Base-by-base conservation (phyloP, 2,888 invertebrate species). In the Dynastes hyllus region DNA sequence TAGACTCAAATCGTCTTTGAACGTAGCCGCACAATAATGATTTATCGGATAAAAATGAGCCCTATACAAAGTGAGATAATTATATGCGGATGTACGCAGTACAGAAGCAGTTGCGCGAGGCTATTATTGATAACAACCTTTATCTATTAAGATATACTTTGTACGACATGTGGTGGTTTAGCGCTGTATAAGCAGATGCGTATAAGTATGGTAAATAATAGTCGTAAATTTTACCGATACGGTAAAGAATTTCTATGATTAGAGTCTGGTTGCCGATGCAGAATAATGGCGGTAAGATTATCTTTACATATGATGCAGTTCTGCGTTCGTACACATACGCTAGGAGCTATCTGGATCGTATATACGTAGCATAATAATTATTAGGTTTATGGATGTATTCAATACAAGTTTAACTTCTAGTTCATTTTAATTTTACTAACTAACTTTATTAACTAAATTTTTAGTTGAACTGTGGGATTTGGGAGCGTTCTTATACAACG, bases 111-210 rank as follows among this genome's bases (percentile, higher is more conserved):
- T 55, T 55, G 11, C 13, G 37, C 8, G 2, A 37, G 6, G 40
- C 16, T 66, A 66, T 66, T 66, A 66, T 66, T 66, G 66, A 66
- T 66, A 66, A 66, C 66, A 37, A 16, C 66, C 40, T 66, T 37
- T 66, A 66, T 66, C 66, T 66, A 66, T 66, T 66, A 66, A 66
- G 66, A 66, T 66, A 40, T 40, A 40, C 37, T 66, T 66, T 37
- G 13, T 66, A n/a, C 22, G 66, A 66, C 66, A 66, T 40, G 66
- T 66, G 40, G 66, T 66, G 40, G 66, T 66, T 66, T 37, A 66
- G 16, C 32, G 66, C 66, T 40, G 40, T 66, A 40, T 40, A 40
- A 9, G 9, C 32, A 40, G 40, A 66, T 16, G 16, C 32, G 13
- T 66, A 13, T 29, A 37, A 66, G 53, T 55, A n/a, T 37, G 66